These are phyloP conservation scores for Tenthredo livida DNA, from an alignment of 2,888 invertebrate species.

Conservation along the genomic window DNA sequence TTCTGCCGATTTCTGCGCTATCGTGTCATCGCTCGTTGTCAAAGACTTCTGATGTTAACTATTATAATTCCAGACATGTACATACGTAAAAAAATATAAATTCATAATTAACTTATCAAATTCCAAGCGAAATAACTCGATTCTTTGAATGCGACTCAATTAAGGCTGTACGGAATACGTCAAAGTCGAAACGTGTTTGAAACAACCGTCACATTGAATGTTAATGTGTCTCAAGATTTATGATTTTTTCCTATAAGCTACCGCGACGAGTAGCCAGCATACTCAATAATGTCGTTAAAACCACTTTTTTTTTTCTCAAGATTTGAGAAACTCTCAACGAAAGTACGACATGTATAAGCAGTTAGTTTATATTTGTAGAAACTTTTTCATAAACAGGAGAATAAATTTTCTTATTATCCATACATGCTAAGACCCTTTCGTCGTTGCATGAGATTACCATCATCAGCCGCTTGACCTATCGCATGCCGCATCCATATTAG, in stretches of 20 bases:
- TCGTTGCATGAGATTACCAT: not conserved
- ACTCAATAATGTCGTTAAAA: not conserved
- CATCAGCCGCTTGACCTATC: not conserved
- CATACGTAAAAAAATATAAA: no score
- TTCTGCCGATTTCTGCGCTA: no score
- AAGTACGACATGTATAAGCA: not conserved
- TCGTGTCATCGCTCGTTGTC: no score
- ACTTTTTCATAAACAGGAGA: not conserved
- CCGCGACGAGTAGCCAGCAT: not conserved
- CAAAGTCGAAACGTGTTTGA: not conserved
- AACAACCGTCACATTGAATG: not conserved
- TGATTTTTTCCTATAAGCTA: not conserved
- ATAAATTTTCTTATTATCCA: slow-evolving; percentile 14
- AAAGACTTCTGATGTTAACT: no score
- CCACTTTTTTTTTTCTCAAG: not conserved
- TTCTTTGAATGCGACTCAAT: no score
- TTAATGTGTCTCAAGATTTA: not conserved
- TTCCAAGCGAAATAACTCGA: no score
- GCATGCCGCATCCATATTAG: not conserved
- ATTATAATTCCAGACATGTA: no score
- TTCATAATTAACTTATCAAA: no score
- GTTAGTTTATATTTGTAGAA: not conserved
- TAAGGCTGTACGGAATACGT: not conserved
- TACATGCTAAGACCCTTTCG: not conserved
- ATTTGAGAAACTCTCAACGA: not conserved